phyloP scores from a whole-genome alignment of 2,797 vertebrate genomes.

The Cynodonichthys magdalenae region DNA sequence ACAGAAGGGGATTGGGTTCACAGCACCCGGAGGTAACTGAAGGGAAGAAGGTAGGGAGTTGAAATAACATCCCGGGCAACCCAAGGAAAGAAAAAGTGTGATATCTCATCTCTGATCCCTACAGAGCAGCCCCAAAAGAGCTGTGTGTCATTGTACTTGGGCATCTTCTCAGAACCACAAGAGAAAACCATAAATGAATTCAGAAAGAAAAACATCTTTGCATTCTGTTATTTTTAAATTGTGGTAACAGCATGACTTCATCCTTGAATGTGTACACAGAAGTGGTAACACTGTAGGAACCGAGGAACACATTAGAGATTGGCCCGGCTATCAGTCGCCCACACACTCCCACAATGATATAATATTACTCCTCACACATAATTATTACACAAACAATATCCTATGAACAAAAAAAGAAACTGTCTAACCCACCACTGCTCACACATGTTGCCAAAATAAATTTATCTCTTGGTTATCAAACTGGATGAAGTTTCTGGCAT shows the following conservation, averaged over 20 bases:
- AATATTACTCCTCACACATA: no score
- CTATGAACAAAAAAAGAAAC: no score
- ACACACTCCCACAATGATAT: no score
- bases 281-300: slow-evolving; percentile 15
- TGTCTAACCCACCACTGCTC: no score
- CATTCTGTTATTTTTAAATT: slow-evolving; percentile 18
- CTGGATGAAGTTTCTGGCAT: no score
- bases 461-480: no score
- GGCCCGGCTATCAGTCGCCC: no score
- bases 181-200: slow-evolving; percentile 25
- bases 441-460: no score
- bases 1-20: slow-evolving; percentile 61
- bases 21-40: slow-evolving; percentile 64
- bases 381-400: no score
- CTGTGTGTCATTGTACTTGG: slow-evolving; percentile 31
- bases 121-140: slow-evolving; percentile 39
- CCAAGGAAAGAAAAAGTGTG: slow-evolving; percentile 59
- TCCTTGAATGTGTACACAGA: slow-evolving; percentile 14
- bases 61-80: slow-evolving; percentile 74
- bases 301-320: not conserved
- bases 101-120: slow-evolving; percentile 59
- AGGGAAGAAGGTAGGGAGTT: slow-evolving; percentile 54
- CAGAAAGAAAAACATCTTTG: slow-evolving; percentile 18
- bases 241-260: slow-evolving; percentile 11
- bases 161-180: slow-evolving; percentile 6